Evolutionary conservation across 2,888 invertebrate species (phyloP).

Genomic region (Coelinius sp.): DNA sequence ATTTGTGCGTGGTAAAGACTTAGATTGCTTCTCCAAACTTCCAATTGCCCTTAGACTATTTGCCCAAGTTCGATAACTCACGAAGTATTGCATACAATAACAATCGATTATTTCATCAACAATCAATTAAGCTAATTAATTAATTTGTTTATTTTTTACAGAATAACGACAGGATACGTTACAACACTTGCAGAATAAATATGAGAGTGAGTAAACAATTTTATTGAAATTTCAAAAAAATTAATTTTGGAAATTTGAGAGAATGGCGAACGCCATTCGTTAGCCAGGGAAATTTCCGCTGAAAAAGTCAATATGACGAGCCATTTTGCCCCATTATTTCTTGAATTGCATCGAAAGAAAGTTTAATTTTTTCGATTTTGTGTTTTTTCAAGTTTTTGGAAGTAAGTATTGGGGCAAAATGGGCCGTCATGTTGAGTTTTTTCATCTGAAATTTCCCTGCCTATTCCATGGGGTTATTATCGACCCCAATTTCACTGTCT

Average conservation of each 20-base stretch:
- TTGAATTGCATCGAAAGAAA: too few species aligned
- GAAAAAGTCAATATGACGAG: not conserved
- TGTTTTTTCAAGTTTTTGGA: too few species aligned
- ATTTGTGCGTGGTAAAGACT: conserved; percentile 25
- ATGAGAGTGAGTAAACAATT: not conserved
- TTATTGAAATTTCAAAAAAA: too few species aligned
- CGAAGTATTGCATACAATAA: not conserved
- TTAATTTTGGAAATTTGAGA: too few species aligned
- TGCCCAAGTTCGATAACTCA: conserved; percentile 2
- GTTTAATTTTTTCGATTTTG: not conserved
- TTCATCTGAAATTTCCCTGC: not conserved
- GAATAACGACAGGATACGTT: not conserved
- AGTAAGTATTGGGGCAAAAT: not conserved
- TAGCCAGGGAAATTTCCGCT: not conserved
- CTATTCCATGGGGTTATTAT: not conserved
- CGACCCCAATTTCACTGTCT: not conserved
- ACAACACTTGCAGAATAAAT: not conserved
- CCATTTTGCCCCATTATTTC: not conserved
- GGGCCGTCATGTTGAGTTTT: not conserved
- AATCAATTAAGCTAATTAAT: not conserved
- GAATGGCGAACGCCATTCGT: not conserved
- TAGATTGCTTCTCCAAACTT: conserved; percentile 34
- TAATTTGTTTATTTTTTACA: not conserved
- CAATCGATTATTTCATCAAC: not conserved
- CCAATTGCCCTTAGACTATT: conserved; percentile 20